Evolutionary conservation across 2,113 vertebrate genomes (phyloP).

Genomic region (Pseudorhombus dupliciocellatus): DNA sequence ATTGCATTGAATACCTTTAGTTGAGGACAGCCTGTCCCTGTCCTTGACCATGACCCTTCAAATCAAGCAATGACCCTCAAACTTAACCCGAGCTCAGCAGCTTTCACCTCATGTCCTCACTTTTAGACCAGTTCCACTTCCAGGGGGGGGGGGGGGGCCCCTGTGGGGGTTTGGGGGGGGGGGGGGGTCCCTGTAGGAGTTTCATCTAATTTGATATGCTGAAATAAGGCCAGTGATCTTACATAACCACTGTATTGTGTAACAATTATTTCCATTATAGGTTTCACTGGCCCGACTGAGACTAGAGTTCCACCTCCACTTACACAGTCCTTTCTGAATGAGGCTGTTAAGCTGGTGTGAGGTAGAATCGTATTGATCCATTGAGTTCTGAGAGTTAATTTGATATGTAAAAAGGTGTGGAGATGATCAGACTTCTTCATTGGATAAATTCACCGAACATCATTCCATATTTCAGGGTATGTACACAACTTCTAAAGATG

Average conservation of each 20-base stretch:
- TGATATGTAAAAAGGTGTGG: not conserved
- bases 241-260: conserved; percentile 37
- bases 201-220: conserved; percentile 29
- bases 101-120: too few relatives aligned
- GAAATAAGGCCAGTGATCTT: conserved; percentile 38
- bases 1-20: too few relatives aligned
- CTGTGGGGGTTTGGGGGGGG: conserved; percentile 20
- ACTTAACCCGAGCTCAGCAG: not conserved
- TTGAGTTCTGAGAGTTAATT: not conserved
- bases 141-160: conserved; percentile 13
- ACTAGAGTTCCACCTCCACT: not conserved
- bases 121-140: too few relatives aligned
- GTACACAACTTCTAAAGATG: not conserved
- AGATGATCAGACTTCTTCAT: not conserved
- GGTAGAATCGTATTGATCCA: not conserved
- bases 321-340: not conserved
- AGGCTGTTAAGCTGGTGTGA: not conserved
- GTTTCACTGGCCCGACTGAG: conserved; percentile 1
- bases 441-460: not conserved
- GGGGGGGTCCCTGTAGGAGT: conserved; percentile 20
- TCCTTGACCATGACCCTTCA: not conserved
- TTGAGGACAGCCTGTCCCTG: not conserved
- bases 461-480: not conserved
- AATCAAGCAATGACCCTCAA: not conserved
- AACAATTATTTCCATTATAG: conserved; percentile 34